Base-by-base conservation (phyloP, 1,140 invertebrate genomes). In the Drosophila teissieri region DNA sequence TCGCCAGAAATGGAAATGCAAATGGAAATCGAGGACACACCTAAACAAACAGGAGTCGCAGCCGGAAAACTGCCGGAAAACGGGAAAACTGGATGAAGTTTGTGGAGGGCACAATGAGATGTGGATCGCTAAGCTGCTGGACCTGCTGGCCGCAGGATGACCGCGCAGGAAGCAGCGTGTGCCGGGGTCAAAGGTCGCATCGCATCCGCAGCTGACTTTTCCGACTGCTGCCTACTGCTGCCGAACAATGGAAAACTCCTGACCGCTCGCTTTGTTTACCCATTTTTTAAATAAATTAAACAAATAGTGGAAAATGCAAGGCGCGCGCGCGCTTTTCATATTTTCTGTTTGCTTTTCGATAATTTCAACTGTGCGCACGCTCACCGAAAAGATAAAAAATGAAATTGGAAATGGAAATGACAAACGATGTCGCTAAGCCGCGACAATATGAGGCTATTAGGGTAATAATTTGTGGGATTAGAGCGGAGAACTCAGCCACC, bases 381-480 rank as follows among this genome's bases (percentile, higher is more conserved):
- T 75, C 24, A 48, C 24, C 39, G 22, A 39, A 34, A 72, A 58
- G 49, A 36, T 11, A 42, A 57, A 44, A 72, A 54, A 34, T 22
- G 27, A 39, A 49, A 14, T 14, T 14, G 27, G 12, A 48, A 49
- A 27, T 27, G 27, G 6, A 44, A 52, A 70, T 78, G 78, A 78
- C 69, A 82, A 81, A 85, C 62, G 78, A 73, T 53, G 70, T 73
- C 51, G 80, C 79, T 89, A 88, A 89, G 83, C 84, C 68, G 84
- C 83, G 84, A 88, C 84, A 88, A 88, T 88, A 77, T 69, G 63
- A 70, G 60, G 68, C 64, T 83, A 88, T 88, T 88, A 88, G 80
- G 73, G 84, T 64, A 89, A 88, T 88, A 88, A 88, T 88, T 88
- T 88, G 73, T 74, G 84, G 84, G 84, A 88, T 88, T 88, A 89